These are phyloP conservation scores for Ceraclea dissimilis DNA, from an alignment of 2,888 invertebrate species.

Conservation along the genomic window DNA sequence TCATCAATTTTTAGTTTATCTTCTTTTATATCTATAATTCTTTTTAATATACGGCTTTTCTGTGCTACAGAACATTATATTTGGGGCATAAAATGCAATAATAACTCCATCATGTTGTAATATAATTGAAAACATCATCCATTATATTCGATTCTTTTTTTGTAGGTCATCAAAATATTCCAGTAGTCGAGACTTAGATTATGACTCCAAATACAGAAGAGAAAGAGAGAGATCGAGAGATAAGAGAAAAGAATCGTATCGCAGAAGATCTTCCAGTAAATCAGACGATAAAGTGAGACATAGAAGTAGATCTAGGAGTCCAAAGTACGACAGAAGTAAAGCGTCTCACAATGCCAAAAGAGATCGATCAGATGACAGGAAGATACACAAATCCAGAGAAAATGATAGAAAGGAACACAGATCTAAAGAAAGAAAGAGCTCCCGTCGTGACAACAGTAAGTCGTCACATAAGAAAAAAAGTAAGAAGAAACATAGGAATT, in stretches of 20 bases:
- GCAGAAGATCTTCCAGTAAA: background rate
- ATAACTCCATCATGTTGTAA: too few species aligned
- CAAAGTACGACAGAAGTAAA: background rate
- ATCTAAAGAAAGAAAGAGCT: conserved; percentile 5
- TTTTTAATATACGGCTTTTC: too few species aligned
- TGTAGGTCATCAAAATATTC: background rate
- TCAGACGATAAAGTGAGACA: background rate
- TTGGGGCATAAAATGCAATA: too few species aligned
- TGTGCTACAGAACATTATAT: too few species aligned
- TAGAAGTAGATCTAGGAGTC: background rate
- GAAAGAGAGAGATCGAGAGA: background rate
- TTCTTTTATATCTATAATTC: too few species aligned
- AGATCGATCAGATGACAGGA: conserved; percentile 5
- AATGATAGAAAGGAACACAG: conserved; percentile 3
- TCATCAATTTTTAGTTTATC: too few species aligned
- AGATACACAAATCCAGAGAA: conserved; percentile 3
- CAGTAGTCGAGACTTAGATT: background rate
- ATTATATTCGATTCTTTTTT: background rate
- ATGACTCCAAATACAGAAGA: background rate
- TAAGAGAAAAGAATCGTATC: background rate
- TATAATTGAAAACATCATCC: too few species aligned
- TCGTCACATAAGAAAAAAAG: conserved; percentile 14
- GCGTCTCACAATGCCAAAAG: background rate
- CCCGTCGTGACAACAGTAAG: background rate
- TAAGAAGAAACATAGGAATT: conserved; percentile 20